Base-by-base conservation (phyloP, 2,888 invertebrate genomes). In the Argyra leucocephala region DNA sequence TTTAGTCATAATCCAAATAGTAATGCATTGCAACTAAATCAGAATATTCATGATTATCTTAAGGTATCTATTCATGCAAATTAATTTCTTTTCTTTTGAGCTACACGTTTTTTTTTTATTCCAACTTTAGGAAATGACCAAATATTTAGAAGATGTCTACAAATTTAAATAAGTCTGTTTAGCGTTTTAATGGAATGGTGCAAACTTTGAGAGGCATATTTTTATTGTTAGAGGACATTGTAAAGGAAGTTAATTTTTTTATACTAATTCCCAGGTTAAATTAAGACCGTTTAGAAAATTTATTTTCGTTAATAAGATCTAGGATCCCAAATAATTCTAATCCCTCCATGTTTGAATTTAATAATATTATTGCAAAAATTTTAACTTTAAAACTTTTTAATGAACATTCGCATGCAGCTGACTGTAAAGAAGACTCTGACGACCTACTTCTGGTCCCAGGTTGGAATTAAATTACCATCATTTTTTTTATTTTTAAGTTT, bases 251-350 rank as follows among this genome's bases (percentile, higher is more conserved):
- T 22, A 61, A 37, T 31, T 64, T 66, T 64, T 62, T 31, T 57
- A 48, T 66, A 23, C 2, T 57, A 4, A 18, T 63, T 15, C 59
- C 59, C 10, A 23, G 63, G 10, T 22, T 65, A 22, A 65, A 64
- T 61, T 64, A 66, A 37, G 66, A 64, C 36, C 24, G 62, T 7
- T 15, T 66, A 48, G 64, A 64, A 64, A 66, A 66, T 48, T 24
- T 62, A 26, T 64, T 64, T 59, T 62, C 59, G 22, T 26, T 64
- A 22, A 62, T 66, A 58, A 66, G 64, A 62, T 66, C 66, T 48
- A 66, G 63, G 24, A 31, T 24, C 15, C n/a, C 57, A 23, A 57
- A 57, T 57, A 63, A 63, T 63, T 22, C 15, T 22, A 58, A 58
- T 63, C 57, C 63, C 5, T 57, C 57, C n/a, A 5, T 57, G n/a